These are phyloP conservation scores for Drosophila setosimentum DNA, from an alignment of 2,888 invertebrate species.

Conservation along the genomic window DNA sequence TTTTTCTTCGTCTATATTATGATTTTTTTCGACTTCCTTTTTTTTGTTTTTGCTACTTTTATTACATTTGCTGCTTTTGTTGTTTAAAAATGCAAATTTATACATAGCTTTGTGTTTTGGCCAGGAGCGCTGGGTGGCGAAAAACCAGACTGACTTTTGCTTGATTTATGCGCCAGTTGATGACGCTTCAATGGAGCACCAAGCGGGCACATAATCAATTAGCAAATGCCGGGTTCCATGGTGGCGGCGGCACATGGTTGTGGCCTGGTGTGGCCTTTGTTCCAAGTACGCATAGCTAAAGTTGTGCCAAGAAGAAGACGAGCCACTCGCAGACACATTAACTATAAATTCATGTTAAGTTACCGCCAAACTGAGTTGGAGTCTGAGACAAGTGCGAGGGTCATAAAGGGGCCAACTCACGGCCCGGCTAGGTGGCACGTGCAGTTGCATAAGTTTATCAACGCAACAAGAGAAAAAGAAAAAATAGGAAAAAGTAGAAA, in stretches of 20 bases:
- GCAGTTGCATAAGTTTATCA: slow-evolving; percentile 81
- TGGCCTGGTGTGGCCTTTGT: slow-evolving; percentile 21
- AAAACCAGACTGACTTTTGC: slow-evolving; percentile 57
- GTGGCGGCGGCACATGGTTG: slow-evolving; percentile 5
- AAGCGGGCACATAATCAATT: slow-evolving; percentile 70
- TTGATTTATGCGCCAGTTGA: slow-evolving; percentile 76
- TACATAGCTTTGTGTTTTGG: slow-evolving; percentile 60
- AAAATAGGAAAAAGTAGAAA: slow-evolving; percentile 9
- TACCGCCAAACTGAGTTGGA: slow-evolving; percentile 55
- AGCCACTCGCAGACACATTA: slow-evolving; percentile 72
- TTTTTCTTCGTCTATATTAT: slow-evolving; percentile 33
- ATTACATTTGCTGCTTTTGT: slow-evolving; percentile 64
- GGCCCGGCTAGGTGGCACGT: slow-evolving; percentile 66
- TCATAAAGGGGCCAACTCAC: slow-evolving; percentile 75
- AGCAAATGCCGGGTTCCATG: slow-evolving; percentile 38
- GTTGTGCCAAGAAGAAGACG: slow-evolving; percentile 4
- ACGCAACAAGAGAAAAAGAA: slow-evolving; percentile 14
- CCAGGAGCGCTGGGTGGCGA: slow-evolving; percentile 16
- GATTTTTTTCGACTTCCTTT: slow-evolving; percentile 23
- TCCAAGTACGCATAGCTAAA: slow-evolving; percentile 5
- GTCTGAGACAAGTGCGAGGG: slow-evolving; percentile 32
- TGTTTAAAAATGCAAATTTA: slow-evolving; percentile 78
- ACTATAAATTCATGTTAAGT: slow-evolving; percentile 82
- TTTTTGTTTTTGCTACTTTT: slow-evolving; percentile 40
- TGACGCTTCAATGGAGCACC: slow-evolving; percentile 74